Percentiles rank a stretch among this genome's conserved stretches.
Evolutionary conservation across 1,140 invertebrate species (phyloP).

Genomic region (Caenorhabditis inopinata): DNA sequence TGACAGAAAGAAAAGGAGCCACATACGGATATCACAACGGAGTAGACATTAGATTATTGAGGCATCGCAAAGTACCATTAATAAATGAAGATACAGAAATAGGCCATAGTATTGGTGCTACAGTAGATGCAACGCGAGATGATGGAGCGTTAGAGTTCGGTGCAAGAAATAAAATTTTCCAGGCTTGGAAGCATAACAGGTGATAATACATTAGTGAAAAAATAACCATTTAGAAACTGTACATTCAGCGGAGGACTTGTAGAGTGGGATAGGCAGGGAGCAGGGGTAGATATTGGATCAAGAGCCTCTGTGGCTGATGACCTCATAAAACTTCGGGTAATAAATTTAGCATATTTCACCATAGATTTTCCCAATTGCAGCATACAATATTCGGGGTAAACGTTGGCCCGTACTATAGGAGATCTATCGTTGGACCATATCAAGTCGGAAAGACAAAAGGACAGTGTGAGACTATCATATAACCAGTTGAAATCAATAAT

Average conservation of each 20-base stretch:
- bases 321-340: conserved; percentile 31
- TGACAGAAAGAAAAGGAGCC: conserved; percentile 39
- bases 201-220: not conserved
- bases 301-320: conserved; percentile 40
- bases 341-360: not conserved
- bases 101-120: conserved; percentile 35
- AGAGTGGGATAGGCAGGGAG: conserved; percentile 41
- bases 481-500: too few species aligned
- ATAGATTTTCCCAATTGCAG: not conserved
- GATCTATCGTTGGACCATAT: conserved; percentile 29
- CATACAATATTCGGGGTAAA: conserved; percentile 37
- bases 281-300: conserved; percentile 43
- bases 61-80: conserved; percentile 29
- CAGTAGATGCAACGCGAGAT: conserved; percentile 31
- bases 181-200: conserved; percentile 40
- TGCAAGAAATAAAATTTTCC: conserved; percentile 32
- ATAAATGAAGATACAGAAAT: conserved; percentile 44
- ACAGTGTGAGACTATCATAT: not conserved
- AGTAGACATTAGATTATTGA: conserved; percentile 41
- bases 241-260: conserved; percentile 39
- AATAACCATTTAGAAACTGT: not conserved
- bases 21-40: conserved; percentile 45
- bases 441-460: conserved; percentile 13
- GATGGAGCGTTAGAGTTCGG: conserved; percentile 43
- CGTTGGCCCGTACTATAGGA: not conserved